Evolutionary conservation across 1,140 invertebrate genomes (phyloP).

Genomic region (Penaeus indicus): DNA sequence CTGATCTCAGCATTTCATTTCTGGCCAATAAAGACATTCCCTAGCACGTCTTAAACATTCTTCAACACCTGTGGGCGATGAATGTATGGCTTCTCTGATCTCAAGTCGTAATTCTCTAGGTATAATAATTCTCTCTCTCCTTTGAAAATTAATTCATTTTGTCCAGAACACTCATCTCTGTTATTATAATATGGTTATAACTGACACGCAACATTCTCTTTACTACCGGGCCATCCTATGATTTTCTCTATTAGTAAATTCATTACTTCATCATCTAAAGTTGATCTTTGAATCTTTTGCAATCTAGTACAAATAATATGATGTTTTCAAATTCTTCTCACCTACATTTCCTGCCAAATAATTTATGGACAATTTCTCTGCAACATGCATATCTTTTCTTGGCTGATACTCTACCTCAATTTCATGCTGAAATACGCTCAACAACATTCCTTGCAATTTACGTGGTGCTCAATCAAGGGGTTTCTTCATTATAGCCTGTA

Average conservation of each 20-base stretch:
- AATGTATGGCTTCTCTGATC: not conserved
- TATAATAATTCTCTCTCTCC: too few relatives aligned
- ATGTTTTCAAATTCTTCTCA: conserved; percentile 8
- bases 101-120: not conserved
- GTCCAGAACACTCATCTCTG: not conserved
- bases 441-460: too few relatives aligned
- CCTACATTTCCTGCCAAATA: conserved; percentile 32
- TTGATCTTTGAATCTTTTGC: conserved; percentile 8
- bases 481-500: conserved; percentile 11
- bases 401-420: not conserved
- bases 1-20: conserved; percentile 27
- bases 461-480: not conserved
- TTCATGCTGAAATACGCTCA: conserved; percentile 16
- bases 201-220: not conserved
- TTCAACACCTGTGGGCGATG: not conserved
- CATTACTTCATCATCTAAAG: not conserved
- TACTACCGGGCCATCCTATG: too few relatives aligned
- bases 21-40: conserved; percentile 11
- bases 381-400: conserved; percentile 20
- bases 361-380: not conserved
- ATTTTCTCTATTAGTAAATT: conserved; percentile 5
- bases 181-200: not conserved
- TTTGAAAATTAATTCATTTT: not conserved
- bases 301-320: not conserved
- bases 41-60: conserved; percentile 1